These are phyloP conservation scores for Drosophila lacteicornis DNA, from an alignment of 1,140 invertebrate genomes.

Conservation along the genomic window DNA sequence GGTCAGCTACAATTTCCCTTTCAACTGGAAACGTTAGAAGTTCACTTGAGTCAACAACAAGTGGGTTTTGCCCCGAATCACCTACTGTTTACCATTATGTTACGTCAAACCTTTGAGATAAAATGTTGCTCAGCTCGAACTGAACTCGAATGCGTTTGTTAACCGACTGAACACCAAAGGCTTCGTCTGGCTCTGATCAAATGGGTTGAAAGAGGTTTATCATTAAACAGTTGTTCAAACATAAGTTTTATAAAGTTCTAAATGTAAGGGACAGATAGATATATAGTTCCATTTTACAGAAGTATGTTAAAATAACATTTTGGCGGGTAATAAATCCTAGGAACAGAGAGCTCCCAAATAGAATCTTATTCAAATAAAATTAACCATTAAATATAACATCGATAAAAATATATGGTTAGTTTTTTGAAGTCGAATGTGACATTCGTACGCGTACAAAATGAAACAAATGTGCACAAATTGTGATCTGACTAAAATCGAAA, in stretches of 20 bases:
- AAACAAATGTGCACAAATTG: too few species aligned
- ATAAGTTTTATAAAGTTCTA: slow-evolving; percentile 2
- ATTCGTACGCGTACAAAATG: too few species aligned
- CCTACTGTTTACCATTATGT: background rate
- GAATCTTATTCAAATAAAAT: background rate
- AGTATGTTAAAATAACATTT: background rate
- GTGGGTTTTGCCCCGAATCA: background rate
- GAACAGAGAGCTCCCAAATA: background rate
- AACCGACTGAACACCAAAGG: slow-evolving; percentile 18
- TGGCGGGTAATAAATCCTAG: background rate
- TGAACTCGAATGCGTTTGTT: slow-evolving; percentile 9
- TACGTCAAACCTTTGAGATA: slow-evolving; percentile 15
- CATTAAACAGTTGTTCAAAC: slow-evolving; percentile 38
- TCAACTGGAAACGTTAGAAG: background rate
- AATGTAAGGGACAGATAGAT: background rate
- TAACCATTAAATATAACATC: background rate
- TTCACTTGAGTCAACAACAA: slow-evolving; percentile 46
- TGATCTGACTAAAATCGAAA: too few species aligned
- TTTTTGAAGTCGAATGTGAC: too few species aligned
- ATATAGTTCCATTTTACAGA: background rate
- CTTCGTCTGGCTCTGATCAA: background rate
- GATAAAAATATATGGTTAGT: background rate
- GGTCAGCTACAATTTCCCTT: slow-evolving; percentile 18
- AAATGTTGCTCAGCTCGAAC: slow-evolving; percentile 10
- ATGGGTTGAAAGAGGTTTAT: slow-evolving; percentile 8